Conservation (phyloP, 2,113 vertebrate species). For the Sapajus apella region DNA sequence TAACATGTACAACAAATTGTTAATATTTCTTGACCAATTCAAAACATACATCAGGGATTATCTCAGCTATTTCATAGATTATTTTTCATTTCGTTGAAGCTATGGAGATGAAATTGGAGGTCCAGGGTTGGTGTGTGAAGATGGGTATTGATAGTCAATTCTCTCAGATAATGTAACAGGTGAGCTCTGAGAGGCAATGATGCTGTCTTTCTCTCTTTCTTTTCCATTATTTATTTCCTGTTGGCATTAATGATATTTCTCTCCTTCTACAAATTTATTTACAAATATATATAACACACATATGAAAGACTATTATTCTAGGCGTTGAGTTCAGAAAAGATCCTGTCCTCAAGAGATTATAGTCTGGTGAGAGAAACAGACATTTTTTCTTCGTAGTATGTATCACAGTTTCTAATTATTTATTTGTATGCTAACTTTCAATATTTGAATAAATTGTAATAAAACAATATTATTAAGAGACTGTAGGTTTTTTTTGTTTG, state of each 20-base stretch:
- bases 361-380: background rate
- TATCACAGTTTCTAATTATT: constrained; percentile 4
- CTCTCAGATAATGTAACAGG: background rate
- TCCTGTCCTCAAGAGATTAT: background rate
- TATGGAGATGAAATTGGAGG: background rate
- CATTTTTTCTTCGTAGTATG: background rate
- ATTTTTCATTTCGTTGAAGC: background rate
- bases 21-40: background rate
- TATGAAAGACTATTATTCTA: background rate
- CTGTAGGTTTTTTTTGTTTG: background rate
- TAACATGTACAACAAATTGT: background rate
- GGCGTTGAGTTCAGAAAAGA: background rate
- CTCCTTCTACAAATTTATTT: background rate
- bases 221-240: background rate
- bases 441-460: background rate
- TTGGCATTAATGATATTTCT: background rate
- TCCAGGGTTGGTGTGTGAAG: background rate
- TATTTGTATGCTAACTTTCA: background rate
- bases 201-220: background rate
- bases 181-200: background rate
- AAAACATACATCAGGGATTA: background rate
- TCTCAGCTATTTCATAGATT: background rate
- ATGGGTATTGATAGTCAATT: background rate
- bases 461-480: background rate
- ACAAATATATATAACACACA: background rate